Evolutionary conservation across 1,140 invertebrate species (phyloP).

Genomic region (Geopemphigus sp.): DNA sequence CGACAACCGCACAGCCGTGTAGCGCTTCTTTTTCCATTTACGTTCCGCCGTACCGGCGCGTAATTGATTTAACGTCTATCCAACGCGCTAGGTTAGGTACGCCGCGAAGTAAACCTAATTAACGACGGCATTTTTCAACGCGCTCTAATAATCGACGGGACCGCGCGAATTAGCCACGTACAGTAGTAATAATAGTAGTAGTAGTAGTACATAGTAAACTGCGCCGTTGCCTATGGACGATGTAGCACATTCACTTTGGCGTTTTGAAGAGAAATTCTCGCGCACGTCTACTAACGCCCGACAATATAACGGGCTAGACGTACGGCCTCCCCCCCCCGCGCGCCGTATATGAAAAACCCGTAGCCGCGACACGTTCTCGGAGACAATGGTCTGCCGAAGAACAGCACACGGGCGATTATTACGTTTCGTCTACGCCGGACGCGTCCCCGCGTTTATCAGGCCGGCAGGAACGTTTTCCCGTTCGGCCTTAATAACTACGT

Average conservation of each 20-base stretch:
- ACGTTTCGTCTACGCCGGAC: no score
- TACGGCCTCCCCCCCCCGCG: no score
- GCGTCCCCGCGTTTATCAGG: no score
- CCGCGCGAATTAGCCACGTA: background rate
- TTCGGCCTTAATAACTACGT: no score
- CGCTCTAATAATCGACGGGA: slow-evolving; percentile 27
- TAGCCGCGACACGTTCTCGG: slow-evolving; percentile 11
- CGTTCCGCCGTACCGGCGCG: no score
- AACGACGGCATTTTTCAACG: slow-evolving; percentile 15
- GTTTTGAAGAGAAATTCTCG: slow-evolving; percentile 25
- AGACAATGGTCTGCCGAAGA: slow-evolving; percentile 15
- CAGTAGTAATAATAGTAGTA: no score
- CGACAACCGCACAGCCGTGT: background rate
- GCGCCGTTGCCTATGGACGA: background rate
- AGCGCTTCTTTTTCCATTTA: slow-evolving; percentile 2
- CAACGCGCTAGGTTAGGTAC: background rate
- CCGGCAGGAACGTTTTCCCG: no score
- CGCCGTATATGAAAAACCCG: background rate
- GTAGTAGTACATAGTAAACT: no score
- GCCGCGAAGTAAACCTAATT: background rate
- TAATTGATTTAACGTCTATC: slow-evolving; percentile 19
- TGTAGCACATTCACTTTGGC: slow-evolving; percentile 28
- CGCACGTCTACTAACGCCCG: background rate
- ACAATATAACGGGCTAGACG: background rate
- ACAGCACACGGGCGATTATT: no score